Conservation (phyloP, 2,888 invertebrate species). For the Adineta ricciae region DNA sequence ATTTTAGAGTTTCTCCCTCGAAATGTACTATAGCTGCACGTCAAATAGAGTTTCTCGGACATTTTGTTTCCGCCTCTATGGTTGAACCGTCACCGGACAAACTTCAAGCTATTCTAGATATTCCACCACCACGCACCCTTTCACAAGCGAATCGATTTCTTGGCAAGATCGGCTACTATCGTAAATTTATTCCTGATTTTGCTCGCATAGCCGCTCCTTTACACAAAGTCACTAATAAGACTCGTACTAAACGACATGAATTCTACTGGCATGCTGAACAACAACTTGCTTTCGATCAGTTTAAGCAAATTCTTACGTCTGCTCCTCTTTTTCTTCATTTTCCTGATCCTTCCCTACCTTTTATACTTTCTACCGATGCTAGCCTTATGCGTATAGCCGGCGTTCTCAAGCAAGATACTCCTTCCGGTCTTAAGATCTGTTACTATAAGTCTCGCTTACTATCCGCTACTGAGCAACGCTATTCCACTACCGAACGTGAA, state of each 20-base stretch:
- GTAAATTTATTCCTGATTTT: conserved; percentile 7
- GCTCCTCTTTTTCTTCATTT: not conserved
- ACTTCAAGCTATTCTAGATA: not conserved
- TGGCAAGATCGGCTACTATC: not conserved
- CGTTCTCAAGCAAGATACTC: not conserved
- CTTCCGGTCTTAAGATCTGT: not conserved
- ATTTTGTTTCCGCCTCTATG: not conserved
- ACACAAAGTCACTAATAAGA: not conserved
- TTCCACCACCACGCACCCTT: not conserved
- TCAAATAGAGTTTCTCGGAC: not conserved
- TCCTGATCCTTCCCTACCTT: not conserved
- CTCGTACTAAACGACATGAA: not conserved
- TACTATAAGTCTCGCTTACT: not conserved
- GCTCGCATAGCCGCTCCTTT: not conserved
- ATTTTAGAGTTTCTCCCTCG: not conserved
- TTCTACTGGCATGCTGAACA: not conserved
- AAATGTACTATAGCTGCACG: not conserved
- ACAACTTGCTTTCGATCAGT: not conserved
- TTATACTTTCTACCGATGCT: not conserved
- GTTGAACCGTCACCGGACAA: not conserved
- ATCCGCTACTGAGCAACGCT: not conserved
- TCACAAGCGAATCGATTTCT: not conserved
- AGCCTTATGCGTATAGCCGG: not conserved
- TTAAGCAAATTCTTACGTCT: not conserved
- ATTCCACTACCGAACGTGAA: not conserved